Evolutionary conservation across 2,113 vertebrate genomes (phyloP), one percentile per base, ranked within the genome.

Genomic region (Chamaetylas fuelleborni): DNA sequence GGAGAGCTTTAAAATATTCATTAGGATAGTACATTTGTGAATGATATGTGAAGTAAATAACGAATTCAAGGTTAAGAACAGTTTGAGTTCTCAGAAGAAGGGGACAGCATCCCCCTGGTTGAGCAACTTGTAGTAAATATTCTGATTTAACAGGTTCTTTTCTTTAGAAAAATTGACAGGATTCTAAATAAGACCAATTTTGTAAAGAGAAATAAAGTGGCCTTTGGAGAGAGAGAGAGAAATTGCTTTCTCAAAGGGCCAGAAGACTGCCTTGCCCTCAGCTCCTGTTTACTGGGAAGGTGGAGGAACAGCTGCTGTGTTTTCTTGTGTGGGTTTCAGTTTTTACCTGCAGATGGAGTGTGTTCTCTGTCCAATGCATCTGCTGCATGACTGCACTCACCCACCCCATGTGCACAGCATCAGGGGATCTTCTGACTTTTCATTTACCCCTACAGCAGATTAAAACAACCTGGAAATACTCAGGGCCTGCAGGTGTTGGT

Each of bases 1-100:
- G 88, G 45, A 74, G n/a, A 66, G 43, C 28, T 91, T 86, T 97
- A 86, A 96, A 97, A 95, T 93, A 96, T 92, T 97, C 64, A 93
- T 93, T 71, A 88, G 58, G 62, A 40, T 58, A 73, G 51, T 78
- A 25, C 77, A 83, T 92, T 72, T 96, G 82, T 93, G 81, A 96
- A 88, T 91, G 64, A 92, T 92, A 42, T 45, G 81, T 93, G 58
- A 85, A 79, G 36, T 33, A 79, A 81, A 51, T 88, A 91, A 81
- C 61, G 88, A 82, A 93, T 88, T 92, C 92, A 95, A 81, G 60
- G 64, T 94, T 95, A 93, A 89, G 42, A 87, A 67, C 53, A 88
- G 77, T 74, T 62, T 66, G 66, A 47, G 50, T 88, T 92, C 67
- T 83, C 43, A 40, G 64, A 76, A 78, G 47, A 58, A 79, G n/a